Evolutionary conservation across 2,888 invertebrate genomes (phyloP).

Genomic region (Pediacus dermestoides): DNA sequence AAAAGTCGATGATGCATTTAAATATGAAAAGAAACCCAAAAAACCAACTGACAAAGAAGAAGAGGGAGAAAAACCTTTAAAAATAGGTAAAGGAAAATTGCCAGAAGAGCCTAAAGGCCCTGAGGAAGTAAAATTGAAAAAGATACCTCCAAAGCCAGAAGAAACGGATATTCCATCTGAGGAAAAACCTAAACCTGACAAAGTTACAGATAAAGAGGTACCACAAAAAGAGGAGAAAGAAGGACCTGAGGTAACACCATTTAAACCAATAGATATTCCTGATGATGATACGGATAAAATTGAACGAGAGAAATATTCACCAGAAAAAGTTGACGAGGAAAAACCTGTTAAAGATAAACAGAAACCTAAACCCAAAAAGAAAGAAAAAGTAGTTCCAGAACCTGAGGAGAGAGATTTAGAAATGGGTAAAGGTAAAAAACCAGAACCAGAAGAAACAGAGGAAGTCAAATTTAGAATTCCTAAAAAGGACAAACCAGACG

Average conservation of each 20-base stretch:
- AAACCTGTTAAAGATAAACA: constrained; percentile 10
- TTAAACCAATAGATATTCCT: constrained; percentile 2
- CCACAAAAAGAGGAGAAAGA: constrained; percentile 6
- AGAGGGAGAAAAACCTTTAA: constrained; percentile 35
- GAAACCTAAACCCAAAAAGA: constrained; percentile 28
- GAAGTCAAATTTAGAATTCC: constrained; percentile 38
- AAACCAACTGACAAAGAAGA: constrained; percentile 33
- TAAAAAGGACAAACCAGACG: constrained; percentile 44
- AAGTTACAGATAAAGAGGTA: constrained; percentile 6
- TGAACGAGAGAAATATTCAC: background rate
- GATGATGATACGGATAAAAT: constrained; percentile 4
- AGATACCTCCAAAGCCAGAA: constrained; percentile 48
- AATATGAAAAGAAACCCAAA: constrained; percentile 33
- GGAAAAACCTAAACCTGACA: too few species aligned
- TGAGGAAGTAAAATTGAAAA: constrained; percentile 52
- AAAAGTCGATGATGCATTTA: constrained; percentile 39
- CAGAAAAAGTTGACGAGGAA: constrained; percentile 13
- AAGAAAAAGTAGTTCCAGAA: constrained; percentile 36
- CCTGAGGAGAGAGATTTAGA: constrained; percentile 26
- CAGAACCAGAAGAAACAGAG: constrained; percentile 32
- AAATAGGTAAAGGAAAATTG: constrained; percentile 50
- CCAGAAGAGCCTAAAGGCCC: constrained; percentile 41
- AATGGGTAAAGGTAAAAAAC: constrained; percentile 26
- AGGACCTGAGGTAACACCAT: constrained; percentile 11
- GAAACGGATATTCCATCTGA: constrained; percentile 5